These are phyloP conservation scores for Tyria jacobaeae DNA, from an alignment of 2,888 invertebrate genomes.

Conservation along the genomic window DNA sequence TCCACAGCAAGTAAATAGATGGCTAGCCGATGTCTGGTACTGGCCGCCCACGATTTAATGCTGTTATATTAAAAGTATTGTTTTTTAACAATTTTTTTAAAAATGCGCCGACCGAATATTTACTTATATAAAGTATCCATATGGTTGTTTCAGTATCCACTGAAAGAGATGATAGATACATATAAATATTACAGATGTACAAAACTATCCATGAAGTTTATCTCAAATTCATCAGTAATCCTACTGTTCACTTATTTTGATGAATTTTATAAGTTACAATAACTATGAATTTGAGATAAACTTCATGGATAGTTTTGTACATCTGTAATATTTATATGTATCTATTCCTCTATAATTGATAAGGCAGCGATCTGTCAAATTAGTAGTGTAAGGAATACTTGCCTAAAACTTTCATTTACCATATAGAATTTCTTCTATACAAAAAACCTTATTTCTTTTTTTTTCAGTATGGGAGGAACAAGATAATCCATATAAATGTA, in stretches of 20 bases:
- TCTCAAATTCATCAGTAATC: too few relatives aligned
- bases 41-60: slow-evolving; percentile 10
- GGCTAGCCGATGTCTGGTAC: slow-evolving; percentile 22
- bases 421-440: background rate
- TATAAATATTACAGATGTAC: background rate
- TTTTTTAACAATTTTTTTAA: background rate
- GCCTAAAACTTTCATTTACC: too few relatives aligned
- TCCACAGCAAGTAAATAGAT: slow-evolving; percentile 26
- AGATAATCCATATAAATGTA: slow-evolving; percentile 28
- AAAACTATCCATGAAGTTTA: background rate
- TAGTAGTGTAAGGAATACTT: slow-evolving; percentile 24
- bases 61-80: background rate
- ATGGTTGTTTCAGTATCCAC: too few relatives aligned
- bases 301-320: background rate
- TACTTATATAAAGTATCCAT: too few relatives aligned
- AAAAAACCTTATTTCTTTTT: background rate
- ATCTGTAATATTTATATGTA: background rate
- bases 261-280: too few relatives aligned
- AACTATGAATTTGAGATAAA: background rate
- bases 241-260: too few relatives aligned
- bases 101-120: too few relatives aligned
- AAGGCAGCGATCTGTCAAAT: slow-evolving; percentile 37
- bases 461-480: too few relatives aligned
- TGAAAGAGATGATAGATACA: too few relatives aligned
- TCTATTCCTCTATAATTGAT: slow-evolving; percentile 22